Percentiles rank a stretch among this genome's conserved stretches.
Evolutionary conservation across 1,140 invertebrate species (phyloP).

Genomic region (Prorops nasuta): DNA sequence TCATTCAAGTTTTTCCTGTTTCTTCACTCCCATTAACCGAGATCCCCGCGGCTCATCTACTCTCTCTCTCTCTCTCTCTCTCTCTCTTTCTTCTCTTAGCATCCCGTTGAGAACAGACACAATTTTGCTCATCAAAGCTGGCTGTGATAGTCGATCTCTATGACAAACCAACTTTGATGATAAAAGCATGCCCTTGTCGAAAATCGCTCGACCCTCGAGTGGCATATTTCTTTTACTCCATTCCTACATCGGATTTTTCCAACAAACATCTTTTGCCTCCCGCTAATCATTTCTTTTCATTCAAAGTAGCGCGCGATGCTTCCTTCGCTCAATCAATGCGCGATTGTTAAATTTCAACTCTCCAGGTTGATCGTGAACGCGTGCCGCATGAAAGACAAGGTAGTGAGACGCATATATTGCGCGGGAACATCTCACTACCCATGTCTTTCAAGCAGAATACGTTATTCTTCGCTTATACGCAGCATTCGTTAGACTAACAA

Average conservation of each 20-base stretch:
- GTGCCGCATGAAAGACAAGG: slow-evolving; percentile 85
- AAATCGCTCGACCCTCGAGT: background rate
- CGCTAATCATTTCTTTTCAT: background rate
- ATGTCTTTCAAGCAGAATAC: slow-evolving; percentile 80
- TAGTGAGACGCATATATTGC: slow-evolving; percentile 79
- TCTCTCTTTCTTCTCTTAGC: background rate
- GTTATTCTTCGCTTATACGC: slow-evolving; percentile 11
- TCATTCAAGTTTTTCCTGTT: background rate
- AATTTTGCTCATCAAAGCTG: slow-evolving; percentile 79
- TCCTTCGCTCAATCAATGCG: too few species aligned
- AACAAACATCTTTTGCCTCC: background rate
- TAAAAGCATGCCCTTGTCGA: slow-evolving; percentile 52
- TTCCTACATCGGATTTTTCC: background rate
- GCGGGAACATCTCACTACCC: slow-evolving; percentile 87
- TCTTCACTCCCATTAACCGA: background rate
- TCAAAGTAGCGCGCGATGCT: too few species aligned
- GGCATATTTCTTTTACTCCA: background rate
- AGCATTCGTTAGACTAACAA: too few species aligned
- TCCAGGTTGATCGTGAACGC: too few species aligned
- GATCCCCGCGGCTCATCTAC: background rate
- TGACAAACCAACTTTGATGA: slow-evolving; percentile 77
- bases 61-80: slow-evolving; percentile 4
- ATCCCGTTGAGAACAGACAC: slow-evolving; percentile 42
- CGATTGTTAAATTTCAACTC: too few species aligned
- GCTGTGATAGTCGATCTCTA: slow-evolving; percentile 76